These are phyloP conservation scores for Orientallactaga sibirica DNA, from an alignment of 2,797 vertebrate species.

Conservation along the genomic window DNA sequence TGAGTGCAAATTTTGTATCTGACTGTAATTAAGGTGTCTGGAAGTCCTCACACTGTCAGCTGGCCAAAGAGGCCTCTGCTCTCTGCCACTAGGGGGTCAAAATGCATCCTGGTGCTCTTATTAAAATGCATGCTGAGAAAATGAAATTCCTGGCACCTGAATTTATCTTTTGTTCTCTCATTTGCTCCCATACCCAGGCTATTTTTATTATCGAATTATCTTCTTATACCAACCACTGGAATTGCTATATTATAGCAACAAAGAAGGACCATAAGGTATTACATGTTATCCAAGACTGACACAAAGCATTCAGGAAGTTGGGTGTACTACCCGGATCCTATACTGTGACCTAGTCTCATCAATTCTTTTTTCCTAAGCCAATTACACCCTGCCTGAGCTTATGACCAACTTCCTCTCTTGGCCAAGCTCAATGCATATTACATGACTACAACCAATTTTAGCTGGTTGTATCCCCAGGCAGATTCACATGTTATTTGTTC, in stretches of 20 bases:
- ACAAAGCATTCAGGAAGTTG: slow-evolving; percentile 5
- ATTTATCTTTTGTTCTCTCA: neutral
- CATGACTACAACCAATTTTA: slow-evolving; percentile 79
- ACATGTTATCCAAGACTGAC: neutral
- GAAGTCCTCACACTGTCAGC: slow-evolving; percentile 60
- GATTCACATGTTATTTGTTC: slow-evolving; percentile 77
- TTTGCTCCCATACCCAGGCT: neutral
- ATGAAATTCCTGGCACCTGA: slow-evolving; percentile 56
- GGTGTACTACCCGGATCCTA: slow-evolving; percentile 42
- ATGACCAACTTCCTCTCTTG: slow-evolving; percentile 66
- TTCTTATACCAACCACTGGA: slow-evolving; percentile 33
- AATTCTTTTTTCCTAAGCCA: slow-evolving; percentile 64
- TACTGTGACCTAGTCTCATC: slow-evolving; percentile 37
- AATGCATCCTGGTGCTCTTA: slow-evolving; percentile 64
- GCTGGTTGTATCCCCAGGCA: slow-evolving; percentile 72
- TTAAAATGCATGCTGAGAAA: slow-evolving; percentile 79
- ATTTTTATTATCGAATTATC: slow-evolving; percentile 63
- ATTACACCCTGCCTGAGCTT: slow-evolving; percentile 61
- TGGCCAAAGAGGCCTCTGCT: slow-evolving; percentile 66
- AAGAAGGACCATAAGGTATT: slow-evolving; percentile 21
- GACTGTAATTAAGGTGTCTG: slow-evolving; percentile 82
- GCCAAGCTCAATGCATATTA: slow-evolving; percentile 69
- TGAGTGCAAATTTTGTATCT: slow-evolving; percentile 51
- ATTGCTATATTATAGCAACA: neutral
- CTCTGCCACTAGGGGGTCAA: slow-evolving; percentile 66